A percentile compares a stretch with the other conserved stretches of the same genome.
These are phyloP conservation scores for Drosophila tsacasi DNA, from an alignment of 1,140 invertebrate species.

Conservation along the genomic window DNA sequence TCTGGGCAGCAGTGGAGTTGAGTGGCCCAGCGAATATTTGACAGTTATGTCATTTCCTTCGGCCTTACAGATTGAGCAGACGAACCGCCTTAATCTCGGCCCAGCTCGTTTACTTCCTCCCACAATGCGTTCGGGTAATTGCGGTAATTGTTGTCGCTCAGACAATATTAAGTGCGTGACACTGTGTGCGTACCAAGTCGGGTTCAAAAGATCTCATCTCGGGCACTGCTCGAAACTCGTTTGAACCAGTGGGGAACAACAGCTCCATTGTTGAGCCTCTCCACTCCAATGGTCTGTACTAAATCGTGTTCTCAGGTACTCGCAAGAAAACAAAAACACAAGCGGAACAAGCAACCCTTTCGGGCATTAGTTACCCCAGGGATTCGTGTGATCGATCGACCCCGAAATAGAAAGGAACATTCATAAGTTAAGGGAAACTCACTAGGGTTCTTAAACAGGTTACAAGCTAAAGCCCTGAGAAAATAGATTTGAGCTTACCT, in stretches of 20 bases:
- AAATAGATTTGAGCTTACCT: not conserved
- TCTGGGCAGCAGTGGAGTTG: conserved; percentile 13
- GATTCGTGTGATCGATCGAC: conserved; percentile 32
- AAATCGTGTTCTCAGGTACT: conserved; percentile 23
- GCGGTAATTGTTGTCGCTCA: conserved; percentile 65
- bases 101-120: conserved; percentile 71
- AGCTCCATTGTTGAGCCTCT: conserved; percentile 26
- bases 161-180: conserved; percentile 60
- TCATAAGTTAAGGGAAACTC: not conserved
- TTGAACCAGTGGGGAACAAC: conserved; percentile 50
- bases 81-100: conserved; percentile 54
- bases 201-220: conserved; percentile 36
- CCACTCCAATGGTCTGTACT: not conserved
- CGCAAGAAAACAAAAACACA: not conserved
- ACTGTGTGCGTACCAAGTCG: conserved; percentile 22
- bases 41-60: conserved; percentile 68
- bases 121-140: conserved; percentile 64
- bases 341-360: conserved; percentile 8
- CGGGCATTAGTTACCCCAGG: not conserved
- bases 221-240: conserved; percentile 44
- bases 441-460: not conserved
- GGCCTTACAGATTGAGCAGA: conserved; percentile 17
- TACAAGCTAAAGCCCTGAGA: conserved; percentile 7
- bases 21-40: conserved; percentile 25
- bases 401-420: conserved; percentile 8